Conservation (phyloP, 2,888 invertebrate species). For the Scelioninae gen. 1 region DNA sequence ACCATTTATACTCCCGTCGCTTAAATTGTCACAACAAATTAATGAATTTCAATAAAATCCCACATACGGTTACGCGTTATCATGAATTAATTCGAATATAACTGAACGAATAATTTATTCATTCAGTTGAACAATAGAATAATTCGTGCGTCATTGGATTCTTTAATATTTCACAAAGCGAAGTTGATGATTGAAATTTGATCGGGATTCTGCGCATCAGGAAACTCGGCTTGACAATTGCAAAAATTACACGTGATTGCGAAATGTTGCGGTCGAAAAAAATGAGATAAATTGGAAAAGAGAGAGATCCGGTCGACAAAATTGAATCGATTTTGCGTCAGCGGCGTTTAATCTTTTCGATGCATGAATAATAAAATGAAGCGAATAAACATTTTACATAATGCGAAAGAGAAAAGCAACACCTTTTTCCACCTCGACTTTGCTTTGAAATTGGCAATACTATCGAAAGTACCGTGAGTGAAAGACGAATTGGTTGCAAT, state of each 20-base stretch:
- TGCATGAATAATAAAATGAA: conserved; percentile 54
- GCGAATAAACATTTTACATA: conserved; percentile 67
- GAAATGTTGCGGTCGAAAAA: conserved; percentile 1
- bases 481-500: conserved; percentile 71
- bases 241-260: conserved; percentile 15
- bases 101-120: conserved; percentile 32
- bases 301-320: too few relatives aligned
- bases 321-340: background rate
- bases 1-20: too few relatives aligned
- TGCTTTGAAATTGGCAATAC: conserved; percentile 71
- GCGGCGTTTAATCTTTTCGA: conserved; percentile 36
- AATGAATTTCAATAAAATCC: conserved; percentile 16
- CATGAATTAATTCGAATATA: conserved; percentile 13
- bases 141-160: conserved; percentile 9
- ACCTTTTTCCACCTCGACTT: conserved; percentile 56
- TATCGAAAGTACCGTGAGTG: conserved; percentile 68
- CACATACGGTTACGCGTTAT: background rate
- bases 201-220: conserved; percentile 5
- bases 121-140: conserved; percentile 36
- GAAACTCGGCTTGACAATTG: conserved; percentile 3
- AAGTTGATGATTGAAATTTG: conserved; percentile 31
- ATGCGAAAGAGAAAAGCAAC: conserved; percentile 63
- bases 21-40: conserved; percentile 18
- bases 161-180: conserved; percentile 39
- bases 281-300: too few relatives aligned